Base-by-base conservation (phyloP, 2,888 invertebrate species). In the Acleris laterana region DNA sequence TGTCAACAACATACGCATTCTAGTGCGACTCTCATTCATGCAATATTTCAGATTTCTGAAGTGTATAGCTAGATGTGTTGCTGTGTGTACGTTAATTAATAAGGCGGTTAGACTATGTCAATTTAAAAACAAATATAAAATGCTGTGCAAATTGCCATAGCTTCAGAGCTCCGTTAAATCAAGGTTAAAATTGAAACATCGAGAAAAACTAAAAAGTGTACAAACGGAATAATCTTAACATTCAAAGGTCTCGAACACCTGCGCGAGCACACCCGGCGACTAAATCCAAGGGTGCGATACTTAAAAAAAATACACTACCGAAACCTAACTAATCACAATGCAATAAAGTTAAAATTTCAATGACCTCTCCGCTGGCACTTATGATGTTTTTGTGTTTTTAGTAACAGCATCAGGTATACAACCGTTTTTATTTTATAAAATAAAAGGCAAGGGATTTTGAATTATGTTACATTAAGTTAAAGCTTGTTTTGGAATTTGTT, bases 251-350 rank as follows among this genome's bases (percentile, higher is more conserved):
- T 81, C 81, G 84, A 76, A 83, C 91, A 91, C 90, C 91, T 90
- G 91, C 91, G 86, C 80, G 52, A 16, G 81, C 79, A 81, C 89
- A 89, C 88, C 89, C 90, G 89, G 89, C 83, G 85, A 83, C 83
- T 87, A 87, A 88, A 87, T 84, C 88, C 79, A 85, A 89, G 90
- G 90, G 90, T 88, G 90, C 89, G 77, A 74, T 64, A 70, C 72
- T 72, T 68, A 22, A 42, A 55, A 20, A 20, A 55, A 42, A 7
- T 19, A 55, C n/a, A 20, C 25, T 46, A 19, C 5, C 49, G 5
- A 5, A 25, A 17, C 22, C 4, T 9, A 25, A 28, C 17, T 55
- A 2, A 20, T 9, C 1, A 25, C n/a, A 22, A 16, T 9, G 3
- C 2, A 6, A 55, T 22, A 65, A 11, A 65, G 25, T 17, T 19